Evolutionary conservation across 2,888 invertebrate species (phyloP), one percentile per base, ranked within the genome.

Genomic region (Zele albiditarsus): DNA sequence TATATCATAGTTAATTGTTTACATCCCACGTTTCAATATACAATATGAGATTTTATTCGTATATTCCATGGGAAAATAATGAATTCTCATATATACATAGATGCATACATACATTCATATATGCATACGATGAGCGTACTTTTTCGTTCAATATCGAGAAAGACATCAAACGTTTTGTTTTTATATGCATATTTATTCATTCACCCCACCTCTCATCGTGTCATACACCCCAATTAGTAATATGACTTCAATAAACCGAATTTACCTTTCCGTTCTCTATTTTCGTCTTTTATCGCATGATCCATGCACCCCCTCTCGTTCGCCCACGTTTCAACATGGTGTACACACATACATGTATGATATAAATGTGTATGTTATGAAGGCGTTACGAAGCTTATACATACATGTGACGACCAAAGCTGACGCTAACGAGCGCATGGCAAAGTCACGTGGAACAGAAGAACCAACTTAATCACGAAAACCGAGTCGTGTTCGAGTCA

Each of bases 371-470:
- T 38, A 38, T 38, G 38, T 38, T 8, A 70, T 78, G 79, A 77
- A 83, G 83, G 84, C 85, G 28, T 28, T 60, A 8, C 25, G 60
- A 27, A 10, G 14, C 28, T 27, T 27, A 46, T 23, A 58, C 38
- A 46, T 58, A 60, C 46, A 42, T 57, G 28, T 46, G 57, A 25
- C 10, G 46, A 73, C 79, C 76, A 88, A 87, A 88, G 88, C 86
- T 87, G 88, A 86, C 89, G 85, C 86, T 89, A 89, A 89, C 89
- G 88, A 89, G 89, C 76, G 79, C 87, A 84, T 87, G 88, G 86
- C 10, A 53, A 87, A 88, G 87, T 88, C 88, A 89, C 88, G 88
- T 88, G 88, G 86, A 88, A 87, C 82, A 83, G 80, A 70, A 67
- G 75, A 69, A 65, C 77, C 70, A 79, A 76, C 76, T 73, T 70